Percentiles rank a stretch among this genome's conserved stretches.
These are phyloP conservation scores for Aphidoletes aphidimyza DNA, from an alignment of 2,888 invertebrate genomes.

Conservation along the genomic window DNA sequence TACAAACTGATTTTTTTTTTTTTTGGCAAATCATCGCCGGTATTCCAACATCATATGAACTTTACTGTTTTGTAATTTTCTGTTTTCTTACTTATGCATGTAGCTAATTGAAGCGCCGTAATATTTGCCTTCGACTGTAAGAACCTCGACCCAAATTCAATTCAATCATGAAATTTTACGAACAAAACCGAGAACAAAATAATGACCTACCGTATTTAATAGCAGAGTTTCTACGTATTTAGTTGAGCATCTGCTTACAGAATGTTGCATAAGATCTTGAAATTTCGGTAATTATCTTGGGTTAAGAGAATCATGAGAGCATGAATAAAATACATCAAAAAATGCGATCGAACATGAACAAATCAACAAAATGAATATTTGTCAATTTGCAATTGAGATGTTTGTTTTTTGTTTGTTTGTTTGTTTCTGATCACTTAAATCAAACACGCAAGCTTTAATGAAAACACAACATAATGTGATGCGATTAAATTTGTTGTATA, in stretches of 20 bases:
- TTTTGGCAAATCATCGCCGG: slow-evolving; percentile 27
- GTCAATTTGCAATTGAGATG: neutral
- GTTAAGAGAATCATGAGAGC: neutral
- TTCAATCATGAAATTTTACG: neutral
- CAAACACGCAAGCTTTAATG: neutral
- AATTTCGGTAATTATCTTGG: neutral
- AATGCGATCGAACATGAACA: neutral
- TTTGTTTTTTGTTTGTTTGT: neutral
- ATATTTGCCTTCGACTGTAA: slow-evolving; percentile 12
- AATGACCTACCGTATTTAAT: neutral
- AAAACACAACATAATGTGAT: neutral
- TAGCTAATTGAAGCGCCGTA: neutral
- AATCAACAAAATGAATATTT: neutral
- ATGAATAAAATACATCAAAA: neutral
- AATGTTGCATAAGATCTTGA: slow-evolving; percentile 1
- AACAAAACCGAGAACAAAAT: too few species aligned
- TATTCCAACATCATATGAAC: neutral
- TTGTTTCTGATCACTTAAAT: neutral
- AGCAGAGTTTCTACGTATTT: neutral
- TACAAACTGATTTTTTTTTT: neutral
- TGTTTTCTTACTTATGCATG: neutral
- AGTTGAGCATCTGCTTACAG: neutral
- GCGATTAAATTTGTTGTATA: too few species aligned
- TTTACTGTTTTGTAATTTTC: neutral
- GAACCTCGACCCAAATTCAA: slow-evolving; percentile 15